phyloP scores from a whole-genome alignment of 2,797 vertebrate genomes.

The Phoebastria nigripes region DNA sequence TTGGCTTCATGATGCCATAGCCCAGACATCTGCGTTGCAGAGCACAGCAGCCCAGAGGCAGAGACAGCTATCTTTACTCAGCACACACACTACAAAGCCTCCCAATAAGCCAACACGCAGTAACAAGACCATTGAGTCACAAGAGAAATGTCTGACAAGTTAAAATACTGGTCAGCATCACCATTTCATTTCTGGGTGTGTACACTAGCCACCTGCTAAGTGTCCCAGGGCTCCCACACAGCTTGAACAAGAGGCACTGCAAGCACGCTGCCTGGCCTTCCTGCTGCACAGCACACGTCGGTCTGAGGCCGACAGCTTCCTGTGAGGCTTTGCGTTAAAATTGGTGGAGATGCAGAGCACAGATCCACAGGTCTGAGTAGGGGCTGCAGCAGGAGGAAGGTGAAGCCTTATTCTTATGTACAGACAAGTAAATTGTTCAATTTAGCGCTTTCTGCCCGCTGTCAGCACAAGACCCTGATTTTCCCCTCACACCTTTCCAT shows the following conservation, averaged over 20 bases:
- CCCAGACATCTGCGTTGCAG: not conserved
- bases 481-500: not conserved
- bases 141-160: not conserved
- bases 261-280: not conserved
- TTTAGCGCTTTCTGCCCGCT: not conserved
- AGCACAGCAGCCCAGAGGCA: not conserved
- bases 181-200: not conserved
- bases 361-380: not conserved
- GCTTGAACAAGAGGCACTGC: not conserved
- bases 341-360: not conserved
- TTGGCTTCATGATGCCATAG: not conserved
- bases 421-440: not conserved
- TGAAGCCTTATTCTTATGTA: not conserved
- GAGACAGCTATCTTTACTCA: too few relatives aligned
- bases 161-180: not conserved
- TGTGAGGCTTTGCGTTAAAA: not conserved
- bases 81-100: not conserved
- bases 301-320: not conserved
- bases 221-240: not conserved
- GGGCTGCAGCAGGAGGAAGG: not conserved
- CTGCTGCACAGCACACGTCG: not conserved
- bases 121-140: not conserved
- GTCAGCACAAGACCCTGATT: not conserved
- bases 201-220: not conserved
- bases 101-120: not conserved